These are phyloP conservation scores for Kryptopterus vitreolus DNA, from an alignment of 2,797 vertebrate species.

Conservation along the genomic window DNA sequence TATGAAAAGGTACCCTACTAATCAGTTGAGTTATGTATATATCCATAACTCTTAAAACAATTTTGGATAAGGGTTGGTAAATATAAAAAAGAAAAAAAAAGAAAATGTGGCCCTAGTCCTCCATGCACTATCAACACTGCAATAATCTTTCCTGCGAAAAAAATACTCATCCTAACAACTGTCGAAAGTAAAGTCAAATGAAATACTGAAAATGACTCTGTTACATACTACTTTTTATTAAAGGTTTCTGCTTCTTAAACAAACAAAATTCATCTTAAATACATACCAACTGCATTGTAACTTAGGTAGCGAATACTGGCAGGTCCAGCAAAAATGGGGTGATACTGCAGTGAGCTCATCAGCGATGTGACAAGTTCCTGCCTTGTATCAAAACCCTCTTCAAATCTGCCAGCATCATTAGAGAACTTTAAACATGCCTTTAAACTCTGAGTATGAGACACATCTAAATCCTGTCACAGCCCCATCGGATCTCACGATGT, in stretches of 20 bases:
- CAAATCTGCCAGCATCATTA: slow-evolving; percentile 52
- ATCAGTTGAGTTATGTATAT: too few relatives aligned
- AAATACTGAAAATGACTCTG: not conserved
- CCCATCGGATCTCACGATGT: slow-evolving; percentile 51
- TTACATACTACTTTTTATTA: not conserved
- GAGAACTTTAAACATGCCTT: slow-evolving; percentile 56
- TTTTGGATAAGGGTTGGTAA: too few relatives aligned
- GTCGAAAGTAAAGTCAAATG: not conserved
- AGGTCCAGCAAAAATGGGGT: slow-evolving; percentile 45
- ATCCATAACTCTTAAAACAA: too few relatives aligned
- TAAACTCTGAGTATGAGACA: slow-evolving; percentile 48
- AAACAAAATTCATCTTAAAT: not conserved
- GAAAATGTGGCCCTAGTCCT: too few relatives aligned
- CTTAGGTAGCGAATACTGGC: slow-evolving; percentile 28
- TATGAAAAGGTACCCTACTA: too few relatives aligned
- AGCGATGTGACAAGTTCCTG: slow-evolving; percentile 53
- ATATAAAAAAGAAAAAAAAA: too few relatives aligned
- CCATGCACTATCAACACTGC: too few relatives aligned
- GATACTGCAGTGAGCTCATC: slow-evolving; percentile 38
- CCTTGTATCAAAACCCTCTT: slow-evolving; percentile 51
- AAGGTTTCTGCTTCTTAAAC: too few relatives aligned
- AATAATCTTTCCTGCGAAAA: too few relatives aligned
- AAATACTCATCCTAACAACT: too few relatives aligned
- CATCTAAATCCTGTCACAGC: slow-evolving; percentile 53
- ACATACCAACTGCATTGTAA: slow-evolving; percentile 44